phyloP scores from a whole-genome alignment of 2,113 vertebrate genomes.

The Trematocara stigmaticum region DNA sequence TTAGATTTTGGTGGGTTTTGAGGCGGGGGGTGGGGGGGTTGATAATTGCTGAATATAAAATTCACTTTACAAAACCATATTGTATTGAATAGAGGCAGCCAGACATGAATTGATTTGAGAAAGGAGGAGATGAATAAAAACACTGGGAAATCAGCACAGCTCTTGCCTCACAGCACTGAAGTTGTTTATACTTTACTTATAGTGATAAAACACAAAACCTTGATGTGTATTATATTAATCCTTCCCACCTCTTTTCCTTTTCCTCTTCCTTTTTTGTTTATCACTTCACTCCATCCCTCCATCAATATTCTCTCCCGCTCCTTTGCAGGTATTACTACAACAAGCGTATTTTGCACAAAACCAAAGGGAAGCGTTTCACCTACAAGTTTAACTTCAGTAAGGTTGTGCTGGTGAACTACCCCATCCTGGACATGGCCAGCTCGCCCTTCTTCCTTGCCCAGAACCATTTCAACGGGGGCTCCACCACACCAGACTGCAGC shows the following conservation, averaged over 20 bases:
- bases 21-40: neutral
- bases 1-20: neutral
- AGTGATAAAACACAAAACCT: constrained; percentile 51
- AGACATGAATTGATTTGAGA: constrained; percentile 58
- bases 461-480: constrained; percentile 78
- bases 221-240: constrained; percentile 57
- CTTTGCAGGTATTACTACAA: constrained; percentile 88
- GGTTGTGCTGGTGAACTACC: constrained; percentile 88
- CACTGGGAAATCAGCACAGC: constrained; percentile 61
- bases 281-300: constrained; percentile 15
- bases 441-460: constrained; percentile 82
- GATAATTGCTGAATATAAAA: constrained; percentile 32
- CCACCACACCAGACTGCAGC: constrained; percentile 77
- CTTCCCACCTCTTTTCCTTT: constrained; percentile 43
- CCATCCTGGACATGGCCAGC: constrained; percentile 84
- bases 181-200: constrained; percentile 54
- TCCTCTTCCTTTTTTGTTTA: constrained; percentile 26
- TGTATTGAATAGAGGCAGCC: constrained; percentile 49
- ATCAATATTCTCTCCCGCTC: constrained; percentile 22
- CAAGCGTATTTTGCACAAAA: constrained; percentile 93
- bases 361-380: constrained; percentile 91
- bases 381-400: constrained; percentile 97
- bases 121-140: constrained; percentile 59
- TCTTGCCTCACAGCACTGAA: constrained; percentile 35
- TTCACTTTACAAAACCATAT: constrained; percentile 26